A percentile compares a stretch with the other conserved stretches of the same genome.
Conservation (phyloP, 2,113 vertebrate genomes). For the Sphaerodactylus townsendi region DNA sequence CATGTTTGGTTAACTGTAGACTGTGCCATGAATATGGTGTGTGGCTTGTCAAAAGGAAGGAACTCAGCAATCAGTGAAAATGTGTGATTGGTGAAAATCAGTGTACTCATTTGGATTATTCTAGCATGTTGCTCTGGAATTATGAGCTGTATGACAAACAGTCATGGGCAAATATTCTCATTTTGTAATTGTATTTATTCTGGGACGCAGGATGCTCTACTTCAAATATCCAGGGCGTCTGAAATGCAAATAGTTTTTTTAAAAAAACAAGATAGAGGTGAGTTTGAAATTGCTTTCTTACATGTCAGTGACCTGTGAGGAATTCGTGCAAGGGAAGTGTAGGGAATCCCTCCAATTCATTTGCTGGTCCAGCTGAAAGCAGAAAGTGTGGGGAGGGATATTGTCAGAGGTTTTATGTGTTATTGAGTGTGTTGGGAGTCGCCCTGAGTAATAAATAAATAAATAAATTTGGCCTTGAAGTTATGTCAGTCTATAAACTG, state of each 20-base stretch:
- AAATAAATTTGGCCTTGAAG: too few relatives aligned
- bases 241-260: background rate
- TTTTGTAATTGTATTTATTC: background rate
- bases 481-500: too few relatives aligned
- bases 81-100: background rate
- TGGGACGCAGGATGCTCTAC: background rate
- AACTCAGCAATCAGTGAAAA: background rate
- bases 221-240: background rate
- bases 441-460: too few relatives aligned
- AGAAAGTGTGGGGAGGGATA: too few relatives aligned
- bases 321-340: too few relatives aligned
- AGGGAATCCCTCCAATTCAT: too few relatives aligned
- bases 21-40: background rate
- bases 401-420: too few relatives aligned
- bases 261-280: background rate
- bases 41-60: background rate
- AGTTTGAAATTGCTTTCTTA: background rate
- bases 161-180: background rate
- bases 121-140: background rate
- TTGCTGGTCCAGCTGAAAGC: too few relatives aligned
- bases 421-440: too few relatives aligned
- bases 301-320: too few relatives aligned
- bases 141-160: background rate
- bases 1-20: background rate
- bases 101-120: background rate